These are phyloP conservation scores for Metalampra italica DNA, from an alignment of 2,888 invertebrate species.

Conservation along the genomic window DNA sequence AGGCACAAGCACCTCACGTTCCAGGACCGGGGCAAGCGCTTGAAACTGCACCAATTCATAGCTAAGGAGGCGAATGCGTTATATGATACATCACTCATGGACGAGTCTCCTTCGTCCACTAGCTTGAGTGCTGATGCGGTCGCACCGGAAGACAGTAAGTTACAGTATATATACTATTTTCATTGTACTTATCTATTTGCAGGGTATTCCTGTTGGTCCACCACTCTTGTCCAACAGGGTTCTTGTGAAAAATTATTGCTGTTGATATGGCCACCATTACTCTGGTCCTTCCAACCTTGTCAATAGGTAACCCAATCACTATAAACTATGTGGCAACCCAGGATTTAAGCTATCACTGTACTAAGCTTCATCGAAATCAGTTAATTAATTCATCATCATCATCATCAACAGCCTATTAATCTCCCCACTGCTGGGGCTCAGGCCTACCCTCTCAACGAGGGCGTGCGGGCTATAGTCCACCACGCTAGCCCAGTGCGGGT, in stretches of 20 bases:
- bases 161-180: neutral
- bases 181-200: neutral
- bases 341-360: no score
- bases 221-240: neutral
- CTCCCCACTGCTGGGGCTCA: no score
- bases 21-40: constrained; percentile 89
- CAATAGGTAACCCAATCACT: no score
- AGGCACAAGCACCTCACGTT: constrained; percentile 89
- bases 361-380: no score
- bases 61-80: constrained; percentile 89
- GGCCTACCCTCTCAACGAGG: no score
- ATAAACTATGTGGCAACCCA: neutral
- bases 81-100: constrained; percentile 78
- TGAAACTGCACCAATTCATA: constrained; percentile 92
- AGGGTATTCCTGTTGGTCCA: neutral
- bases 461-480: no score
- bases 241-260: no score
- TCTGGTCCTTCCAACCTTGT: no score
- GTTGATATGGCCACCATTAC: no score
- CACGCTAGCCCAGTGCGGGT: no score
- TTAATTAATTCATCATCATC: no score
- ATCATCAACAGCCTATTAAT: no score
- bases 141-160: constrained; percentile 77
- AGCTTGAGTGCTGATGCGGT: constrained; percentile 72
- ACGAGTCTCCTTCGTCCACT: constrained; percentile 69